Evolutionary conservation across 2,797 vertebrate species (phyloP).

Genomic region (Adelosebastes latens): DNA sequence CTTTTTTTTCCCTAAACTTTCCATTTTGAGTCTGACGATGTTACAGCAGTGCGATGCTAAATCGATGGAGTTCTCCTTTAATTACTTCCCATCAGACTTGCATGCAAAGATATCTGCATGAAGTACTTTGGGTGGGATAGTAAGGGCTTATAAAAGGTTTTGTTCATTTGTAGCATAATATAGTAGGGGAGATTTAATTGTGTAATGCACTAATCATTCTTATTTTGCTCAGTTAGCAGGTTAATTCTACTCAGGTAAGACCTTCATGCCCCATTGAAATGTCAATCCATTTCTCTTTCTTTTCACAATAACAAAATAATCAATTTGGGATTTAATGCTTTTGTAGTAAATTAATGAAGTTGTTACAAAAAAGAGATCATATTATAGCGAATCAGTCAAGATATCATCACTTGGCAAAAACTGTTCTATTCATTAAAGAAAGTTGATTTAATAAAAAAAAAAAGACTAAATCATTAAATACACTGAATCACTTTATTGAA

Average conservation of each 20-base stretch:
- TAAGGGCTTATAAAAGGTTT: neutral
- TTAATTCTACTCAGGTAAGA: conserved; percentile 66
- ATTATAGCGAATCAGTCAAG: too few species aligned
- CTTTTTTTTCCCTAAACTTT: too few species aligned
- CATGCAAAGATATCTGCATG: neutral
- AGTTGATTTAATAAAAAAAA: too few species aligned
- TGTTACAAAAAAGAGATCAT: too few species aligned
- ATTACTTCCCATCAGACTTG: neutral
- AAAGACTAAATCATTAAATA: too few species aligned
- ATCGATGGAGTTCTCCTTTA: neutral
- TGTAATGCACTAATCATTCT: conserved; percentile 31
- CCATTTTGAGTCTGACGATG: too few species aligned
- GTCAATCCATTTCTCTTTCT: neutral
- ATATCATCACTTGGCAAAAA: too few species aligned
- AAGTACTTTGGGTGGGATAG: neutral
- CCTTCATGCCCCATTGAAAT: conserved; percentile 12
- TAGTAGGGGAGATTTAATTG: neutral
- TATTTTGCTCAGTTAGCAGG: conserved; percentile 41
- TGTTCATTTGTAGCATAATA: neutral
- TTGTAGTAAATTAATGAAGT: too few species aligned
- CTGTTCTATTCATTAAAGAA: too few species aligned
- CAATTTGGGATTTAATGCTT: too few species aligned
- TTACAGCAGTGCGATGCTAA: neutral
- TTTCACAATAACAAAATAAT: too few species aligned
- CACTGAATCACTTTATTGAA: too few species aligned